Percentiles rank a stretch among this genome's conserved stretches.
These are phyloP conservation scores for Pygoscelis antarcticus DNA, from an alignment of 2,113 vertebrate genomes.

Conservation along the genomic window DNA sequence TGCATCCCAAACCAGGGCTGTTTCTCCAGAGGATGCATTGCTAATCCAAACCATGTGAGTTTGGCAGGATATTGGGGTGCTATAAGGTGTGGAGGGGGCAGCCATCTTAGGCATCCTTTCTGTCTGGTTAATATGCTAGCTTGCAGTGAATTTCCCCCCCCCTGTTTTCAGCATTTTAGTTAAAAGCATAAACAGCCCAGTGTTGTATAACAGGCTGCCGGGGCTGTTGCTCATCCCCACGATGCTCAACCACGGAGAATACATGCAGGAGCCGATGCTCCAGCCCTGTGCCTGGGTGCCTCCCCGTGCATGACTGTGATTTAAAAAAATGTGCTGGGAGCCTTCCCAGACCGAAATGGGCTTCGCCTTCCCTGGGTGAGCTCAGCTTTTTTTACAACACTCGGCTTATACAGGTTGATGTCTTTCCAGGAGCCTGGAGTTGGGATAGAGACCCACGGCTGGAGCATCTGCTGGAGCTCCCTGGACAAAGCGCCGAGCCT, in stretches of 20 bases:
- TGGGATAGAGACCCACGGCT: neutral
- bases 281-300: neutral
- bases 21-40: neutral
- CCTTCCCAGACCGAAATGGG: neutral
- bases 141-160: neutral
- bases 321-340: neutral
- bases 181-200: neutral
- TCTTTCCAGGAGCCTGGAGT: neutral
- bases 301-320: neutral
- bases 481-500: neutral
- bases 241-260: accelerated
- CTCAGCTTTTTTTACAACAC: neutral
- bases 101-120: neutral
- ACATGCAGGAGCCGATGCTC: neutral
- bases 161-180: neutral
- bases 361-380: neutral
- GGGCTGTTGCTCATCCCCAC: neutral
- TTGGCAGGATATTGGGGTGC: neutral
- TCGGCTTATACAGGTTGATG: accelerated
- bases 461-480: neutral
- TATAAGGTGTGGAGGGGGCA: neutral
- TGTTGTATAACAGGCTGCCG: neutral
- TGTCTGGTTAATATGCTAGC: neutral
- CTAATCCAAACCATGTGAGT: neutral
- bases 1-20: neutral